Evolutionary conservation across 2,113 vertebrate species (phyloP), one percentile per base, ranked within the genome.

Genomic region (Odocoileus hemionus): DNA sequence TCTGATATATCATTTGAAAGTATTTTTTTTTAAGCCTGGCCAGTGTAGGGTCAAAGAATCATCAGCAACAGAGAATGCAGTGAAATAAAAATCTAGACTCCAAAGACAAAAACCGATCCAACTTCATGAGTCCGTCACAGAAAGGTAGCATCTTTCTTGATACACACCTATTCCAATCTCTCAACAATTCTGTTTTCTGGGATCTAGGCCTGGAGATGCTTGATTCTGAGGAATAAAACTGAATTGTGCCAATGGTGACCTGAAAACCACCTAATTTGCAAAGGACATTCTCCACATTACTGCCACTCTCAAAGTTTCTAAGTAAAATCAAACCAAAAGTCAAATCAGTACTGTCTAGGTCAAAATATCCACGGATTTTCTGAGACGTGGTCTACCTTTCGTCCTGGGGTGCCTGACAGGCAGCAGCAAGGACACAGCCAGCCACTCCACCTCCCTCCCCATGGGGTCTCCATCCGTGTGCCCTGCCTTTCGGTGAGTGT

Each of bases 401-500:
- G 11, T 54, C 33, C 25, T 25, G 70, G 23, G 83, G 57, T 28
- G 47, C 55, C 70, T 86, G 43, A 89, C 2, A 76, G 78, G 43
- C 7, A 95, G 16, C n/a, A 92, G 47, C 47, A 83, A 67, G 74
- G 92, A 97, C 2, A 36, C 36, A 91, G 92, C 45, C 50, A 64
- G 95, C 25, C 45, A 58, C 50, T 95, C 33, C 3, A 28, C 21
- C 78, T 94, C 61, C 91, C 39, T 70, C 52, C 61, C 12, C 0
- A 13, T 19, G 74, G 39, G 45, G 8, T 92, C 55, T 79, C 80
- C 55, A 50, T 39, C 43, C 52, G 3, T 33, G 54, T 15, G 97
- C 90, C 92, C 95, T 52, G 88, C 95, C 86, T 97, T 95, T 23
- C 45, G 58, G 39, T 16, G 93, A 74, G 58, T 2, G 94, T 17